Conservation (phyloP, 2,797 vertebrate genomes). For the Oophaga sylvatica region DNA sequence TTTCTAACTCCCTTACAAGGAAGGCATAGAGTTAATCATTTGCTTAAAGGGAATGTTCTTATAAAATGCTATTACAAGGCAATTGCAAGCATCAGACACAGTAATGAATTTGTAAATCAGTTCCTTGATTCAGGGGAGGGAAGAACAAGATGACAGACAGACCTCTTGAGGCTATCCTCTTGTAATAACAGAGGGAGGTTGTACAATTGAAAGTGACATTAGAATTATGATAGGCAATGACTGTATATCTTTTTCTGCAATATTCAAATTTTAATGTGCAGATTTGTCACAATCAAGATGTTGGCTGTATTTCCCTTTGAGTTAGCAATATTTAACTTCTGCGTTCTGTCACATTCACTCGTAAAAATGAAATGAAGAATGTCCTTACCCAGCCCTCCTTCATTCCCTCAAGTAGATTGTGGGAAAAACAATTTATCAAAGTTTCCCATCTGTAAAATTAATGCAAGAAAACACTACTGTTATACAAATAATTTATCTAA, state of each 20-base stretch:
- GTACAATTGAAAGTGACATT: constrained; percentile 58
- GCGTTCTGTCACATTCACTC: constrained; percentile 56
- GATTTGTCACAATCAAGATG: constrained; percentile 58
- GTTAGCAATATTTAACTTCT: constrained; percentile 62
- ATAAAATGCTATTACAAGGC: constrained; percentile 22
- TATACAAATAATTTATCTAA: constrained; percentile 48
- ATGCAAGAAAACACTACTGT: constrained; percentile 29
- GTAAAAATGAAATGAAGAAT: constrained; percentile 55
- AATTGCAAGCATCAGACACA: constrained; percentile 18
- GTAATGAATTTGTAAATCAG: constrained; percentile 55
- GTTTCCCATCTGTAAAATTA: constrained; percentile 48
- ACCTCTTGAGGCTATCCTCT: constrained; percentile 60
- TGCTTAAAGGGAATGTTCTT: constrained; percentile 1
- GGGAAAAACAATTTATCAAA: constrained; percentile 47
- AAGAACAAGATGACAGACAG: constrained; percentile 56
- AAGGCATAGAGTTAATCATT: constrained; percentile 2
- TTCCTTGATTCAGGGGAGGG: constrained; percentile 38
- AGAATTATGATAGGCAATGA: constrained; percentile 56
- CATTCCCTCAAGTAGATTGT: constrained; percentile 51
- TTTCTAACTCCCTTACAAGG: not conserved
- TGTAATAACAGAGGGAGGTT: constrained; percentile 59
- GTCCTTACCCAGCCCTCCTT: constrained; percentile 35
- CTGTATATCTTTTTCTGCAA: constrained; percentile 60
- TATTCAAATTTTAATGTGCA: constrained; percentile 62
- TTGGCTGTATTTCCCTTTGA: constrained; percentile 58